These are phyloP conservation scores for Dinoponera quadriceps DNA, from an alignment of 1,140 invertebrate genomes.

Conservation along the genomic window DNA sequence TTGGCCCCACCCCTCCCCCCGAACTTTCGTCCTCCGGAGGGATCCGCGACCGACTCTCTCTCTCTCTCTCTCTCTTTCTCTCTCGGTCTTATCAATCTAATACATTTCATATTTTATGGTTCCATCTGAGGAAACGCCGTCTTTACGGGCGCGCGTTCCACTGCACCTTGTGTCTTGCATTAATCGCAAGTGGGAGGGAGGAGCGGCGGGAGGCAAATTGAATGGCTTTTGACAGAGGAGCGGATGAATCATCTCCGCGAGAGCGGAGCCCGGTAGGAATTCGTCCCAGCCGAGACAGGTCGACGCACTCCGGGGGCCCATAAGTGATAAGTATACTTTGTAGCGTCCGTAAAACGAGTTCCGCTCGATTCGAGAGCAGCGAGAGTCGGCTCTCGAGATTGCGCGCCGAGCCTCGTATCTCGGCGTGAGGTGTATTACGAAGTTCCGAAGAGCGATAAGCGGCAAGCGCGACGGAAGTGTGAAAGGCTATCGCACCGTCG, in stretches of 20 bases:
- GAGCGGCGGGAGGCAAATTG: conserved; percentile 12
- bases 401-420: conserved; percentile 8
- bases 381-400: conserved; percentile 44
- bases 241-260: conserved; percentile 48
- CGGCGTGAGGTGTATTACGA: conserved; percentile 39
- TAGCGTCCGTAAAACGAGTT: conserved; percentile 33
- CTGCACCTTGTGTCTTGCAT: conserved; percentile 67
- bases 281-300: conserved; percentile 31
- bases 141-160: conserved; percentile 54
- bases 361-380: conserved; percentile 35
- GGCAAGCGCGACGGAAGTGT: conserved; percentile 13
- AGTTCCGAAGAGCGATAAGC: not conserved
- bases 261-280: conserved; percentile 19
- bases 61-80: not conserved
- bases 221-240: conserved; percentile 26
- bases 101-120: conserved; percentile 81
- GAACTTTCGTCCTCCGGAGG: not conserved
- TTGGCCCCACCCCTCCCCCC: not conserved
- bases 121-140: conserved; percentile 44
- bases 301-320: conserved; percentile 35
- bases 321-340: conserved; percentile 55
- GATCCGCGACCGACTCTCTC: too few species aligned
- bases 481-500: conserved; percentile 34
- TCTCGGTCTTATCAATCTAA: conserved; percentile 79
- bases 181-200: conserved; percentile 34